Percentiles rank a stretch among this genome's conserved stretches.
Evolutionary conservation across 2,888 invertebrate species (phyloP).

Genomic region (Conops quadrifasciatus): DNA sequence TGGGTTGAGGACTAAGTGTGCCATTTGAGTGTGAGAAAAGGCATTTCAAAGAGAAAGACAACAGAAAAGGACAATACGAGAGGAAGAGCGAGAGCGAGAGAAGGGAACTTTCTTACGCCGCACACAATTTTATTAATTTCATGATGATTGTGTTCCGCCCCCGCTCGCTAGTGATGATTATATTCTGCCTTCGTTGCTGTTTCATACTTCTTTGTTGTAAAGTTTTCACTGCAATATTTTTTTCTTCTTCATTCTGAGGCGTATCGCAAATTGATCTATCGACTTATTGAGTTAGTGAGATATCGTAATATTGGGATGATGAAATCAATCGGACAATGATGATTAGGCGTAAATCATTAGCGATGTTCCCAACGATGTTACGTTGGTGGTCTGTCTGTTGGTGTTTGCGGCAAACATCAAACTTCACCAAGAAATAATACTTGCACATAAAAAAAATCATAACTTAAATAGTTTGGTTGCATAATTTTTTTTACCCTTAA

Average conservation of each 20-base stretch:
- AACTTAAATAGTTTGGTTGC: too few relatives aligned
- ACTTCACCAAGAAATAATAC: conserved; percentile 5
- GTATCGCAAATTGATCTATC: conserved; percentile 33
- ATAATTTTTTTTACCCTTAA: too few relatives aligned
- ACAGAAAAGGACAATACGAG: too few relatives aligned
- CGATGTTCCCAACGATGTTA: background rate
- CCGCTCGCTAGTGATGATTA: background rate
- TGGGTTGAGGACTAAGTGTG: conserved; percentile 56
- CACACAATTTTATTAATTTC: conserved; percentile 23
- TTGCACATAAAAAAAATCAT: conserved; percentile 49
- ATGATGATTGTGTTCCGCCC: conserved; percentile 30
- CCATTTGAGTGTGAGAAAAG: conserved; percentile 29
- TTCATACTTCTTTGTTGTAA: background rate
- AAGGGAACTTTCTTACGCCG: too few relatives aligned
- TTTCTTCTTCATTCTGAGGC: conserved; percentile 41
- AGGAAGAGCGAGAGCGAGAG: too few relatives aligned
- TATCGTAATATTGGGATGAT: conserved; percentile 32
- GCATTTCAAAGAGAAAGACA: too few relatives aligned
- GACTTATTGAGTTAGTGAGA: conserved; percentile 37
- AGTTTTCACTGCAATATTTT: background rate
- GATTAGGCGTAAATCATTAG: conserved; percentile 45
- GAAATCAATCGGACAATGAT: conserved; percentile 39
- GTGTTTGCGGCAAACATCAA: too few relatives aligned
- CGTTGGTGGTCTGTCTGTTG: conserved; percentile 42
- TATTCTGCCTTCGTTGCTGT: background rate